Percentiles rank a stretch among this genome's conserved stretches.
Evolutionary conservation across 2,888 invertebrate species (phyloP).

Genomic region (Amphipoea lucens): DNA sequence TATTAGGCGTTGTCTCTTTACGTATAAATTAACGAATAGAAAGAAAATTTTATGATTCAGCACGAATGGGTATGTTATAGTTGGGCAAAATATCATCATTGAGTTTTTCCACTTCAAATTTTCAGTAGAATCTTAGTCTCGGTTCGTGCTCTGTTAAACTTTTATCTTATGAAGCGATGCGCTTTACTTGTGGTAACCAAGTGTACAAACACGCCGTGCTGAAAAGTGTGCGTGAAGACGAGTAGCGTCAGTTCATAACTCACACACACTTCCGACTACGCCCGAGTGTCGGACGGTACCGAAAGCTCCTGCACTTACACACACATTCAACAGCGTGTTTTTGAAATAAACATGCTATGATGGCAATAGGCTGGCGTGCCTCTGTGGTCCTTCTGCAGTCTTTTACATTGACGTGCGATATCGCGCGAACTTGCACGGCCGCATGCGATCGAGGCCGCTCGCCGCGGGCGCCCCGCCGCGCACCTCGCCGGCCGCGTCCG

Average conservation of each 20-base stretch:
- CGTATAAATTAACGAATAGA: too few relatives aligned
- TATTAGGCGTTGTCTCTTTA: background rate
- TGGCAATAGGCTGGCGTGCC: background rate
- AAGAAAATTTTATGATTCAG: too few relatives aligned
- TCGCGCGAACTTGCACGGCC: constrained; percentile 21
- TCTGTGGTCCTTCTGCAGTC: constrained; percentile 21
- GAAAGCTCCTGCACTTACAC: background rate
- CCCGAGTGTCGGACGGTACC: background rate
- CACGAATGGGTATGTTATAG: background rate
- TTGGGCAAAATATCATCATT: background rate
- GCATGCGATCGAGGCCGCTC: constrained; percentile 23
- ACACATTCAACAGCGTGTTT: background rate
- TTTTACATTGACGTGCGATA: constrained; percentile 2
- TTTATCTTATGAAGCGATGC: background rate
- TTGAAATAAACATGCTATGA: background rate
- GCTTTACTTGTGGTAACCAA: background rate
- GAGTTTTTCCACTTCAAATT: background rate
- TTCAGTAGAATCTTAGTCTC: background rate
- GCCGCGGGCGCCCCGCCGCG: background rate
- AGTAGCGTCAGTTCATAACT: background rate
- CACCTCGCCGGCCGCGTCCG: background rate
- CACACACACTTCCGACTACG: background rate
- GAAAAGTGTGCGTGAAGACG: background rate
- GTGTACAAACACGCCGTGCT: too few relatives aligned
- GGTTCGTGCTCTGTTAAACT: background rate